These are phyloP conservation scores for Samia ricini DNA, from an alignment of 1,140 invertebrate species.

Conservation along the genomic window DNA sequence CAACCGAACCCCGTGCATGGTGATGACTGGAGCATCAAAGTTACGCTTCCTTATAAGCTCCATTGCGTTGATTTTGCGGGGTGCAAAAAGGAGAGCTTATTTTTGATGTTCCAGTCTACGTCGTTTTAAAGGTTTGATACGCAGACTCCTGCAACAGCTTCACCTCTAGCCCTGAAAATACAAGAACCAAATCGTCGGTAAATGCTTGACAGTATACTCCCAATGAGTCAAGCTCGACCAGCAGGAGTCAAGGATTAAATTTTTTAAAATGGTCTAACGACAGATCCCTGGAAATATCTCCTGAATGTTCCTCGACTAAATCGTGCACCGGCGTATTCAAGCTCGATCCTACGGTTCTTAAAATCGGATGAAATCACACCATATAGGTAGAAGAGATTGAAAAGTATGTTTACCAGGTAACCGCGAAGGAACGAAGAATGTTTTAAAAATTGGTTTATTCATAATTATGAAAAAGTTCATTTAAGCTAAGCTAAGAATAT, in stretches of 20 bases:
- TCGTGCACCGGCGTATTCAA: neutral
- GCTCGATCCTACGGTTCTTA: neutral
- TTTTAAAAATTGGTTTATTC: too few relatives aligned
- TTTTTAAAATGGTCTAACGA: neutral
- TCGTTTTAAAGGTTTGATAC: neutral
- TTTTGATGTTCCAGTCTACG: neutral
- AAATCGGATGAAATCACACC: neutral
- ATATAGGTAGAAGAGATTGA: too few relatives aligned
- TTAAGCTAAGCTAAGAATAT: too few relatives aligned
- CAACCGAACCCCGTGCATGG: neutral
- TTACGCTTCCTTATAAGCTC: neutral
- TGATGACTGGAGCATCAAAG: neutral
- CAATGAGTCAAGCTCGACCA: neutral
- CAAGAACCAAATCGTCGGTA: neutral
- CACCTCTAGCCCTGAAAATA: neutral
- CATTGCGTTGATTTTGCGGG: neutral
- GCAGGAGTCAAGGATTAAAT: neutral
- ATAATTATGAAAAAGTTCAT: too few relatives aligned
- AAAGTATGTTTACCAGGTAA: too few relatives aligned
- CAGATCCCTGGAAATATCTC: constrained; percentile 1
- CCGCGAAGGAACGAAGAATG: too few relatives aligned
- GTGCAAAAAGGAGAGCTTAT: neutral
- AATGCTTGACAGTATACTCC: constrained; percentile 1
- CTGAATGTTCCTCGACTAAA: neutral
- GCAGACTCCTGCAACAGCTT: neutral